Evolutionary conservation across 2,113 vertebrate species (phyloP).

Genomic region (Oryzias melastigma): DNA sequence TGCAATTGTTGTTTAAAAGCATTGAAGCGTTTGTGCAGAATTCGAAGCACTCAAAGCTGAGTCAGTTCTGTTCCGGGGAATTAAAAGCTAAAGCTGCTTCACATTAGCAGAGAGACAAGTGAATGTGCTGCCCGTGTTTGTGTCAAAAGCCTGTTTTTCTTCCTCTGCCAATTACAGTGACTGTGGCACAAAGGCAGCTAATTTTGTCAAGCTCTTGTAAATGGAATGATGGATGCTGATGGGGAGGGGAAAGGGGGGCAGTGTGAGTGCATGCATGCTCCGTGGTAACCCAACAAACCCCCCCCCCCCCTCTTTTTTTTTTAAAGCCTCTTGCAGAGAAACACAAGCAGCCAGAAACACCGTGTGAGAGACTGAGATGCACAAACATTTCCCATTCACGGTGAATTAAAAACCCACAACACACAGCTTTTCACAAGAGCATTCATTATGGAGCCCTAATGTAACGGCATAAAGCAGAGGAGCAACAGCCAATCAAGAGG

Average conservation of each 20-base stretch:
- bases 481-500: conserved; percentile 97
- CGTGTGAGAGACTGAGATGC: conserved; percentile 44
- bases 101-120: conserved; percentile 91
- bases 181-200: conserved; percentile 91
- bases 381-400: conserved; percentile 87
- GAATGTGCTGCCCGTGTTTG: conserved; percentile 84
- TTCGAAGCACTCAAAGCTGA: conserved; percentile 77
- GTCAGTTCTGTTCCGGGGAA: conserved; percentile 79
- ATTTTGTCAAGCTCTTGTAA: conserved; percentile 97
- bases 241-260: conserved; percentile 57
- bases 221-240: conserved; percentile 94
- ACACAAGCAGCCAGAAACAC: conserved; percentile 33
- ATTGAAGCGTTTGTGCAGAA: conserved; percentile 59
- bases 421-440: conserved; percentile 97
- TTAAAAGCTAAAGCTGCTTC: conserved; percentile 87
- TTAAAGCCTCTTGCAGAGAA: conserved; percentile 85
- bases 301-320: conserved; percentile 19
- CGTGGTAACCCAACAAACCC: conserved; percentile 92
- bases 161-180: conserved; percentile 92
- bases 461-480: conserved; percentile 96
- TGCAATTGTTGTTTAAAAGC: conserved; percentile 59
- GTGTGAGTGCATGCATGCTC: conserved; percentile 87
- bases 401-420: conserved; percentile 98
- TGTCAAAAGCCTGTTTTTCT: conserved; percentile 96
- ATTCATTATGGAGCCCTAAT: conserved; percentile 97